These are phyloP conservation scores for Mythimna loreyi DNA, from an alignment of 2,888 invertebrate species.

Conservation along the genomic window DNA sequence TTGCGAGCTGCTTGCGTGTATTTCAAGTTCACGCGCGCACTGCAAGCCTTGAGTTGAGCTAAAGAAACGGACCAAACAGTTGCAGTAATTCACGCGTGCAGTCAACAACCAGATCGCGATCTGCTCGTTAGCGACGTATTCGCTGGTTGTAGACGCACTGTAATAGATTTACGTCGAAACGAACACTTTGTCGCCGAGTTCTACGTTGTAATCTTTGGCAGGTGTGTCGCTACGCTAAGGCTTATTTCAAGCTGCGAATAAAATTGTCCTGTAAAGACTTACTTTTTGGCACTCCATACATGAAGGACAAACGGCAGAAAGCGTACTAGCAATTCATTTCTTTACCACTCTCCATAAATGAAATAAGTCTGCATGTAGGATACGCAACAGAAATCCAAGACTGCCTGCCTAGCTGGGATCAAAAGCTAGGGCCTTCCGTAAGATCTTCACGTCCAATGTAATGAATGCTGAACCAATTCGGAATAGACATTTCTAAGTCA, in stretches of 20 bases:
- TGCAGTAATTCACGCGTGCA: too few species aligned
- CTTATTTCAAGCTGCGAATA: background rate
- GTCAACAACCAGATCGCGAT: too few species aligned
- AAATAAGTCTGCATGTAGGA: constrained; percentile 38
- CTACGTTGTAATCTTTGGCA: background rate
- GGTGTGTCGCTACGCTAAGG: background rate
- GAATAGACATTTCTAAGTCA: constrained; percentile 24
- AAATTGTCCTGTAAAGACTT: background rate
- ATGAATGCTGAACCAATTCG: constrained; percentile 47
- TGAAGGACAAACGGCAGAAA: background rate
- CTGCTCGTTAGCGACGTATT: too few species aligned
- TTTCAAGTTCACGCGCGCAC: too few species aligned
- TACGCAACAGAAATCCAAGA: constrained; percentile 12
- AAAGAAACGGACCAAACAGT: too few species aligned
- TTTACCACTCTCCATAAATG: constrained; percentile 9
- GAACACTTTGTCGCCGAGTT: background rate
- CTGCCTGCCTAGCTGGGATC: constrained; percentile 34
- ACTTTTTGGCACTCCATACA: background rate
- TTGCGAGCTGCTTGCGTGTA: too few species aligned
- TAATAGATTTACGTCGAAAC: background rate
- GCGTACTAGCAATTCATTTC: constrained; percentile 22
- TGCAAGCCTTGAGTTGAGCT: too few species aligned
- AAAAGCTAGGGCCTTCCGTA: constrained; percentile 17
- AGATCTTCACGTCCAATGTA: constrained; percentile 32
- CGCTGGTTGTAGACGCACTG: too few species aligned